Base-by-base conservation (phyloP, 2,113 vertebrate species). In the Malurus cyaneus region DNA sequence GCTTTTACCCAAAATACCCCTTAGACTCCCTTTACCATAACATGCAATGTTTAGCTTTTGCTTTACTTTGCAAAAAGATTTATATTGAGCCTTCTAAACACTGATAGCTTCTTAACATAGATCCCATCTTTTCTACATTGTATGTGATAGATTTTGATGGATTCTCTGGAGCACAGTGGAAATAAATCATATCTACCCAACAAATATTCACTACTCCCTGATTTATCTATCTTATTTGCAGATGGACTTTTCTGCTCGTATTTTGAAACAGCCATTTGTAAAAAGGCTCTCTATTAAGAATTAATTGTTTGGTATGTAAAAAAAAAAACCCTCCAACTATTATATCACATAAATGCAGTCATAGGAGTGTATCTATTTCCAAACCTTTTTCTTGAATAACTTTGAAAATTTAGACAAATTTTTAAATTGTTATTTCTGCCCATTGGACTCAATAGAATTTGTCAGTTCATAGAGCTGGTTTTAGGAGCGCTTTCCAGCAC, bases 21-120 rank as follows among this genome's bases (percentile, higher is more conserved):
- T 92, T 57, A 14, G n/a, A 79, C 28, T 86, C 32, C 32, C 42
- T 85, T 71, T 82, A 52, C 41, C 19, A 21, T 72, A 86, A 74
- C 42, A 34, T 80, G 32, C 20, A 32, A 34, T 69, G 46, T 61
- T 74, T 92, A 56, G 56, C 36, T 89, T 88, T 93, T 86, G 66
- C 47, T 94, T 89, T 93, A 62, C 50, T 92, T 94, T 61, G 52
- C 66, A 83, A 50, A 84, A 93, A 92, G 52, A 72, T 74, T 93
- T 92, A 76, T 78, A 52, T 18, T 72, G 78, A 94, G 26, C 26
- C 61, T 80, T 73, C 79, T 83, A 89, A 94, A 79, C 65, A 57
- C 44, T 79, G 91, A 93, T 80, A 93, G 50, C 71, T 95, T 82
- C 66, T 92, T 89, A 93, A 86, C 44, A 14, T 42, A 83, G 76